Evolutionary conservation across 2,888 invertebrate genomes (phyloP), one percentile per base, ranked within the genome.

Genomic region (Papilio demoleus): DNA sequence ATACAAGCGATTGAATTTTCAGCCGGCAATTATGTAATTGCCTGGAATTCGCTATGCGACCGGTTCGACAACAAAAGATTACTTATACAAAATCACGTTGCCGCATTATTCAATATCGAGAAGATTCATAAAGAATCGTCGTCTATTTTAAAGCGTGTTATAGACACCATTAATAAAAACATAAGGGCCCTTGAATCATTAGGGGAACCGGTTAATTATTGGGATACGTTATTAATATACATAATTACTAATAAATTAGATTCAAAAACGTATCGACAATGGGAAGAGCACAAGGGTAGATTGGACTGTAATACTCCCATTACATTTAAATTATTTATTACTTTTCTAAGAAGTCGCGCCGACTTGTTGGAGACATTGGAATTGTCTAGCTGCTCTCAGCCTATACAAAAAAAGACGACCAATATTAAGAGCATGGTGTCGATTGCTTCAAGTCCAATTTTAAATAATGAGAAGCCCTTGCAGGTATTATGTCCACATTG

Each of bases 361-460:
- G 75, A 77, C 69, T 50, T 77, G 56, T 22, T 75, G 3, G 75
- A 77, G 70, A 74, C 74, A 2, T 17, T 58, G n/a, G 58, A 58
- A 17, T 34, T 34, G 17, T 58, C 58, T 17, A 27, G 34, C 17
- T 12, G 17, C 17, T 8, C 31, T 17, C 31, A 31, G 9, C n/a
- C 24, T 1, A 27, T 2, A 27, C 56, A 42, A 42, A 42, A 42
- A 14, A 42, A 5, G 40, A 14, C 40, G n/a, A 42, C 4, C 31
- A 56, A 9, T 11, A 24, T 27, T 56, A 56, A 56, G 14, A 42
- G 40, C 5, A 24, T 56, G 27, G n/a, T 14, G n/a, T 56, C 56
- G 2, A 56, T 56, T n/a, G n/a, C n/a, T 4, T 12, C 27, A 24
- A 24, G n/a, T 27, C 14, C 24, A 56, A 9, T 14, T 12, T 2